These are phyloP conservation scores for Ceyx erithaca DNA, from an alignment of 2,797 vertebrate genomes.

Conservation along the genomic window DNA sequence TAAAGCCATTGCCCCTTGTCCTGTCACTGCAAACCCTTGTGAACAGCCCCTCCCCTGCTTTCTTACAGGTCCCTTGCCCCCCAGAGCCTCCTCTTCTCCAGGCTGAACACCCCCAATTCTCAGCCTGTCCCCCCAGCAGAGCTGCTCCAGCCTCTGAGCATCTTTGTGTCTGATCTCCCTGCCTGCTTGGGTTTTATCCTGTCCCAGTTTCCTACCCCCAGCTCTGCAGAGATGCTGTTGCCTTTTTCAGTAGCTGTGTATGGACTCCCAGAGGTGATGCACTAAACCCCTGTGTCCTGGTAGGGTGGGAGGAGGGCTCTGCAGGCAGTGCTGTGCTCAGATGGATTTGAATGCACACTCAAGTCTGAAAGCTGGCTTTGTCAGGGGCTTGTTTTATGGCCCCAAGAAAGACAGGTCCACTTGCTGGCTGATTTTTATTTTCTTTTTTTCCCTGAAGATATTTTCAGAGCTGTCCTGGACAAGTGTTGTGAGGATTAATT, in stretches of 20 bases:
- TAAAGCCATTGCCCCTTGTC: too few relatives aligned
- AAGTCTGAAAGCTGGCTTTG: neutral
- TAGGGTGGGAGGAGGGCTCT: neutral
- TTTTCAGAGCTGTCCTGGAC: neutral
- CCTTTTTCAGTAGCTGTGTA: neutral
- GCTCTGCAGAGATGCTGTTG: neutral
- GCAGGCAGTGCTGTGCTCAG: fast-evolving
- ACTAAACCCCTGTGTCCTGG: neutral
- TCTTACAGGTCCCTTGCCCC: too few relatives aligned
- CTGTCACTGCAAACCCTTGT: too few relatives aligned
- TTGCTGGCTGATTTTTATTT: neutral
- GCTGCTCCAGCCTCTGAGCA: too few relatives aligned
- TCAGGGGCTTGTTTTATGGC: neutral
- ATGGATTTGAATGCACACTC: neutral
- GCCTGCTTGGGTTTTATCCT: fast-evolving
- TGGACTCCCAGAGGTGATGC: fast-evolving
- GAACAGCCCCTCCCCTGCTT: too few relatives aligned
- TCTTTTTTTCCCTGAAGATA: neutral
- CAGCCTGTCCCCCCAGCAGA: too few relatives aligned
- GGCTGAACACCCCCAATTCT: too few relatives aligned
- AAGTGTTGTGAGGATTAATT: neutral
- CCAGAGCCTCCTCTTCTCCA: too few relatives aligned
- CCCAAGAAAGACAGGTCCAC: neutral
- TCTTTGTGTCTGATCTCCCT: neutral
- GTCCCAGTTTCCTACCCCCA: fast-evolving